Percentiles rank a stretch among this genome's conserved stretches.
Conservation (phyloP, 2,888 invertebrate genomes). For the Stegana nigrithorax region DNA sequence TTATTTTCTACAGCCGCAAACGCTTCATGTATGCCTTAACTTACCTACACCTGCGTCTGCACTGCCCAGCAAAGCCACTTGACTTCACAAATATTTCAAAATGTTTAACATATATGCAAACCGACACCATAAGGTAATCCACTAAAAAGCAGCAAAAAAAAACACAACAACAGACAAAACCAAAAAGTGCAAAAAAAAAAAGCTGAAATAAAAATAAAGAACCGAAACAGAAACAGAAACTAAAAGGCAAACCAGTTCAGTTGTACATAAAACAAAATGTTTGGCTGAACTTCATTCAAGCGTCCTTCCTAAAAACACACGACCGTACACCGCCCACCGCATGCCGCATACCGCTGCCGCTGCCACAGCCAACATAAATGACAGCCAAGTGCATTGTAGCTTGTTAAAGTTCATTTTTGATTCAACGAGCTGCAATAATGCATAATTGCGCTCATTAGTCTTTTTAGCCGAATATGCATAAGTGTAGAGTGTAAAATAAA, state of each 20-base stretch:
- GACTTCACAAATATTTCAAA: slow-evolving; percentile 11
- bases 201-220: too few relatives aligned
- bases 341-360: not conserved
- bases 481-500: too few relatives aligned
- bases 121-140: slow-evolving; percentile 13
- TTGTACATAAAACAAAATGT: not conserved
- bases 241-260: slow-evolving; percentile 3
- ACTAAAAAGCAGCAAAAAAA: not conserved
- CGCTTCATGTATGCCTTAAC: not conserved
- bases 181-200: too few relatives aligned
- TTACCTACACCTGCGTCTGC: too few relatives aligned
- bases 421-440: slow-evolving; percentile 64
- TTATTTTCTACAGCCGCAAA: slow-evolving; percentile 13
- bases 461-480: slow-evolving; percentile 58
- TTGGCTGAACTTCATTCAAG: slow-evolving; percentile 1
- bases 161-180: too few relatives aligned
- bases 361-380: not conserved
- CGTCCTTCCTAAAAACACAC: slow-evolving; percentile 14
- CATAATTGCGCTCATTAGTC: slow-evolving; percentile 67
- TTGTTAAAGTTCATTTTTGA: slow-evolving; percentile 63
- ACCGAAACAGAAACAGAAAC: too few relatives aligned
- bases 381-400: slow-evolving; percentile 26
- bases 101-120: slow-evolving; percentile 18
- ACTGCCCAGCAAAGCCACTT: not conserved
- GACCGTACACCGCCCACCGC: too few relatives aligned